Percentiles rank a stretch among this genome's conserved stretches.
Evolutionary conservation across 2,113 vertebrate genomes (phyloP).

Genomic region (Acrocephalus arundinaceus): DNA sequence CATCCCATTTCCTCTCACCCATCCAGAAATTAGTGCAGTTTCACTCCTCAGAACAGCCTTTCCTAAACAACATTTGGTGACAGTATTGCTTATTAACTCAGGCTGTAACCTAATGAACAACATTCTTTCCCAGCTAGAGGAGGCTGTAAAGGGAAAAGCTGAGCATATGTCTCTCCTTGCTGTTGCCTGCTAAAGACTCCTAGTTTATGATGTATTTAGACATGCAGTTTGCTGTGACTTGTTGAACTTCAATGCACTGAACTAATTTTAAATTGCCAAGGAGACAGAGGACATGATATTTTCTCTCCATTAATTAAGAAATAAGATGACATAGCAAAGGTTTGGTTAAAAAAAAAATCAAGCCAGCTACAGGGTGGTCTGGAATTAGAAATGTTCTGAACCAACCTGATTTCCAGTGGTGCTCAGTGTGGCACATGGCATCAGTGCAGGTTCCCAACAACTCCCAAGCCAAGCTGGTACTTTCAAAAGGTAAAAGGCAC

Average conservation of each 20-base stretch:
- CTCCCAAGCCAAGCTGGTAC: not conserved
- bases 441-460: not conserved
- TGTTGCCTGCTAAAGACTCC: not conserved
- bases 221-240: not conserved
- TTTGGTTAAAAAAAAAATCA: not conserved
- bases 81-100: constrained; percentile 15
- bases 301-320: constrained; percentile 19
- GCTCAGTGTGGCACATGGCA: not conserved
- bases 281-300: not conserved
- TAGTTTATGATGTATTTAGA: not conserved
- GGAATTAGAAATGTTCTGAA: not conserved
- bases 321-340: not conserved
- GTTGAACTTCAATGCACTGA: not conserved
- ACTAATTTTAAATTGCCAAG: not conserved
- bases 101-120: not conserved
- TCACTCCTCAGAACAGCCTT: not conserved
- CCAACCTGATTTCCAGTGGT: not conserved
- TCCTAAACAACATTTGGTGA: not conserved
- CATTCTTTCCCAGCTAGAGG: not conserved
- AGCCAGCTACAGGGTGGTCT: not conserved
- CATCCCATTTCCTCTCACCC: not conserved
- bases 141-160: constrained; percentile 11
- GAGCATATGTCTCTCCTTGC: not conserved
- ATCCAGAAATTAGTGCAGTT: not conserved
- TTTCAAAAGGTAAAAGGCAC: not conserved